phyloP scores from a whole-genome alignment of 1,140 invertebrate genomes.

The Brachionus paranguensis region DNA sequence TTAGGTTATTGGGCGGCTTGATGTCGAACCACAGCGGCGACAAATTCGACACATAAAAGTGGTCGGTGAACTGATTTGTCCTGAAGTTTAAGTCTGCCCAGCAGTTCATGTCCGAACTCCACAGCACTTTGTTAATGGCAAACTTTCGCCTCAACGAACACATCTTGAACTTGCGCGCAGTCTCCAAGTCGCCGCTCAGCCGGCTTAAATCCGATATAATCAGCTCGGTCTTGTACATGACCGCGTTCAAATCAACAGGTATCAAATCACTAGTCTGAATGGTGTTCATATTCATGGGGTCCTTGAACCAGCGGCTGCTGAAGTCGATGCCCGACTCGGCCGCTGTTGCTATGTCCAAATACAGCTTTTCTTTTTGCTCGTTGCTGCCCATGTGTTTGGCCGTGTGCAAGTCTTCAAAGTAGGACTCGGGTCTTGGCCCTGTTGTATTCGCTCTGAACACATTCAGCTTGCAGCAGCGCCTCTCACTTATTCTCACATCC shows the following conservation, averaged over 20 bases:
- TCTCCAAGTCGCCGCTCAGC: conserved; percentile 55
- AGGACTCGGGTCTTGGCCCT: conserved; percentile 71
- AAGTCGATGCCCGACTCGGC: conserved; percentile 93
- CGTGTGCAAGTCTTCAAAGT: conserved; percentile 62
- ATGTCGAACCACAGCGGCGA: conserved; percentile 70
- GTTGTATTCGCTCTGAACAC: conserved; percentile 5
- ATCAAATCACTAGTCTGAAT: conserved; percentile 64
- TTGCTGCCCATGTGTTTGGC: not conserved
- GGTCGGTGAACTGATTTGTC: conserved; percentile 61
- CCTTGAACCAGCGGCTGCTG: conserved; percentile 75
- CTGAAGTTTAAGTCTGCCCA: conserved; percentile 80
- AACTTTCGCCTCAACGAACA: conserved; percentile 42
- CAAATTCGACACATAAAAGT: conserved; percentile 71
- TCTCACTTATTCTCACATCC: not conserved
- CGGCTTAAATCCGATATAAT: conserved; percentile 59
- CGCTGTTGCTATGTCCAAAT: conserved; percentile 74
- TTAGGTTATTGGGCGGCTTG: conserved; percentile 48
- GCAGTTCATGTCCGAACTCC: conserved; percentile 69
- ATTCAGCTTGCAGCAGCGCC: not conserved
- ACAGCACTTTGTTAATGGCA: conserved; percentile 69
- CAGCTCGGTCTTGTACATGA: conserved; percentile 72
- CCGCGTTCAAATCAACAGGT: conserved; percentile 77
- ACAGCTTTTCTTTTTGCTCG: conserved; percentile 61
- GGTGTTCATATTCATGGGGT: conserved; percentile 47
- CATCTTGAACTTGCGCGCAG: not conserved